These are phyloP conservation scores for Mus spretus DNA, from an alignment of 2,797 vertebrate genomes.

Conservation along the genomic window DNA sequence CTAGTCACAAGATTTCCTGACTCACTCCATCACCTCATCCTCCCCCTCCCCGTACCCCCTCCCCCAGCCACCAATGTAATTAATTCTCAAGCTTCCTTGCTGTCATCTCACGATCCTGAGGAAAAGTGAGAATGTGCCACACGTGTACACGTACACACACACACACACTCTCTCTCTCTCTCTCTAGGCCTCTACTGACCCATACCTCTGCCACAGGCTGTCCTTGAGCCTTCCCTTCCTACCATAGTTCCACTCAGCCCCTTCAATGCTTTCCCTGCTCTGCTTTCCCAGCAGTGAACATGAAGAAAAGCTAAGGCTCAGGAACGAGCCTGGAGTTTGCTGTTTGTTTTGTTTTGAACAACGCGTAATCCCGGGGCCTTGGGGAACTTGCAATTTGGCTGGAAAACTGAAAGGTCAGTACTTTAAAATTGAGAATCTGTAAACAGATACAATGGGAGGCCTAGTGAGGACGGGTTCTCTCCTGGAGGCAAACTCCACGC, in stretches of 20 bases:
- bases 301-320: conserved; percentile 33
- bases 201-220: not conserved
- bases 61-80: not conserved
- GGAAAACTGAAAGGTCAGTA: conserved; percentile 78
- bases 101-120: not conserved
- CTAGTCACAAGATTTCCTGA: not conserved
- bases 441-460: conserved; percentile 65
- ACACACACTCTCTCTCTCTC: not conserved
- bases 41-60: not conserved
- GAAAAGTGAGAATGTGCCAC: not conserved
- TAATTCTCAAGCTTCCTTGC: not conserved
- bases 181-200: not conserved
- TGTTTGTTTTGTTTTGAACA: conserved; percentile 78
- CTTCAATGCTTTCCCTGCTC: not conserved
- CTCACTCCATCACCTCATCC: not conserved
- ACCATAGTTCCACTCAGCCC: not conserved
- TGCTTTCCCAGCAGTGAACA: not conserved
- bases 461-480: not conserved
- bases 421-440: conserved; percentile 58
- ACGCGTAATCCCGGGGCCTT: conserved; percentile 72
- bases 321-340: conserved; percentile 46
- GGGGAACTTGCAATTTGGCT: conserved; percentile 72
- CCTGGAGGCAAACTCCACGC: not conserved
- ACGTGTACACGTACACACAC: not conserved
- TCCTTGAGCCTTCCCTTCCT: not conserved